Percentiles rank a stretch among this genome's conserved stretches.
Evolutionary conservation across 2,888 invertebrate species (phyloP).

Genomic region (Phlogophora meticulosa): DNA sequence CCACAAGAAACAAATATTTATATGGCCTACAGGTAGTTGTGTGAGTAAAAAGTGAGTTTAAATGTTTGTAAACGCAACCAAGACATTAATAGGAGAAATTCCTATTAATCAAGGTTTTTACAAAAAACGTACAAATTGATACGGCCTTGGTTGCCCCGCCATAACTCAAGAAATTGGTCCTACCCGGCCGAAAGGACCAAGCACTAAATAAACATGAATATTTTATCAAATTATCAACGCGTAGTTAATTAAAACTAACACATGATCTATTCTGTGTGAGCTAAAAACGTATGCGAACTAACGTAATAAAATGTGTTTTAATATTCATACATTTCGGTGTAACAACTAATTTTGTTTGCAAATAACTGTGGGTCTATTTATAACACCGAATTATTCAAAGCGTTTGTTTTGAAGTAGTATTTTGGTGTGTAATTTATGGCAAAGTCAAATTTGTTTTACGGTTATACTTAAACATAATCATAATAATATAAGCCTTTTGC

Average conservation of each 20-base stretch:
- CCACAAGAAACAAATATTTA: too few relatives aligned
- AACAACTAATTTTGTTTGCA: slow-evolving; percentile 65
- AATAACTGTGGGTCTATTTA: slow-evolving; percentile 53
- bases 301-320: slow-evolving; percentile 51
- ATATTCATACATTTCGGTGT: slow-evolving; percentile 58
- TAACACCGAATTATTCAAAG: slow-evolving; percentile 62
- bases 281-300: slow-evolving; percentile 39
- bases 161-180: background rate
- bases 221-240: slow-evolving; percentile 1
- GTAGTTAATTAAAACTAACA: slow-evolving; percentile 23
- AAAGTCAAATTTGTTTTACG: slow-evolving; percentile 20
- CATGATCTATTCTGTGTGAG: slow-evolving; percentile 3
- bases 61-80: too few relatives aligned
- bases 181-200: background rate
- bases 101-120: too few relatives aligned
- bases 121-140: too few relatives aligned
- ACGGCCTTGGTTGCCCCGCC: too few relatives aligned
- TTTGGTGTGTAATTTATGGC: slow-evolving; percentile 35
- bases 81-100: too few relatives aligned
- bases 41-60: too few relatives aligned
- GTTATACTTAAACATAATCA: background rate
- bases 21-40: too few relatives aligned
- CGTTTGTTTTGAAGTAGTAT: slow-evolving; percentile 41
- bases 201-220: background rate
- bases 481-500: too few relatives aligned